Evolutionary conservation across 1,140 invertebrate species (phyloP).

Genomic region (Bombus huntii): DNA sequence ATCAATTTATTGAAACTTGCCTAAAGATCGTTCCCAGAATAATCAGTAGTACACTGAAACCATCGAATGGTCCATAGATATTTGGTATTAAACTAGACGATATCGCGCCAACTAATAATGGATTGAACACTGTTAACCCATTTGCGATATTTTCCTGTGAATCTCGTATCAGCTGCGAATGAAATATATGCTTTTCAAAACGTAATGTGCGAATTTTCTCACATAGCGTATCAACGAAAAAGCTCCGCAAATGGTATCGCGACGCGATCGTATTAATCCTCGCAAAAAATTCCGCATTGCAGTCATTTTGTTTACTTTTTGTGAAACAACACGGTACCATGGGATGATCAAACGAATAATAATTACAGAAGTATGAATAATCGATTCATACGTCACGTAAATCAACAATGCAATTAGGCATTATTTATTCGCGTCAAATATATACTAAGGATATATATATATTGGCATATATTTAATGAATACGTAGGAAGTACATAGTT

Average conservation of each 20-base stretch:
- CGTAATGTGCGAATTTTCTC: not conserved
- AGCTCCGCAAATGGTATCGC: not conserved
- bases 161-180: constrained; percentile 76
- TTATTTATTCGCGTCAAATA: not conserved
- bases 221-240: not conserved
- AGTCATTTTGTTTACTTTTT: constrained; percentile 26
- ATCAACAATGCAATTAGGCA: not conserved
- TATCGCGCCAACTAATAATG: constrained; percentile 78
- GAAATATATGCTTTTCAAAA: constrained; percentile 7
- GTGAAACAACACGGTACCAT: not conserved
- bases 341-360: constrained; percentile 1
- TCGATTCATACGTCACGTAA: not conserved
- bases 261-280: not conserved
- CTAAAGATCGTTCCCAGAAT: constrained; percentile 72
- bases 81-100: constrained; percentile 74
- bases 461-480: not conserved
- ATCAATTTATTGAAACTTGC: constrained; percentile 46
- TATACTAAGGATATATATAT: not conserved
- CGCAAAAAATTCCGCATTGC: constrained; percentile 49
- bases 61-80: constrained; percentile 74
- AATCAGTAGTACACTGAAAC: constrained; percentile 68
- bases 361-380: not conserved
- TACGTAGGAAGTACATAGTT: not conserved
- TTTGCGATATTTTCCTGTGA: constrained; percentile 69
- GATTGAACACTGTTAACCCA: constrained; percentile 80